These are phyloP conservation scores for Coilia nasus DNA, from an alignment of 2,797 vertebrate species.

Conservation along the genomic window DNA sequence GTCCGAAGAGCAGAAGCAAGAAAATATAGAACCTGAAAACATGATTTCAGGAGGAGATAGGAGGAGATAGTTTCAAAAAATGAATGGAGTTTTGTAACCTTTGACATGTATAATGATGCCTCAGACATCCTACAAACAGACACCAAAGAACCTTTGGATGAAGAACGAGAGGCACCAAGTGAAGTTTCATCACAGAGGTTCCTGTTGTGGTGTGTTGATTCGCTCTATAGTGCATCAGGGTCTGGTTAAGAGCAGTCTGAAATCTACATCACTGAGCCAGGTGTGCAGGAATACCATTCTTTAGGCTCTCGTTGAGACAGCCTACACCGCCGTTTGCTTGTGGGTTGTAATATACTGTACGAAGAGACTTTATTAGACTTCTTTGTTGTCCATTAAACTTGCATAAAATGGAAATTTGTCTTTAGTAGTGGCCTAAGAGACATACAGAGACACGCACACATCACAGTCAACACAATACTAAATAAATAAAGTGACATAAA, in stretches of 20 bases:
- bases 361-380: too few species aligned
- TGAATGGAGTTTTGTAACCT: not conserved
- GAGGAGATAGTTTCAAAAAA: not conserved
- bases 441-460: too few species aligned
- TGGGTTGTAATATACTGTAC: conserved; percentile 13
- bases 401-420: too few species aligned
- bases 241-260: conserved; percentile 6
- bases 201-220: conserved; percentile 15
- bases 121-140: too few species aligned
- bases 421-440: too few species aligned
- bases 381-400: too few species aligned
- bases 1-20: not conserved
- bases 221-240: conserved; percentile 28
- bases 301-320: conserved; percentile 3
- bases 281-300: conserved; percentile 18
- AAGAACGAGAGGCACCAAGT: too few species aligned
- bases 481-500: too few species aligned
- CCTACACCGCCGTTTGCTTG: conserved; percentile 1
- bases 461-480: too few species aligned
- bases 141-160: too few species aligned
- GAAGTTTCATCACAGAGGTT: too few species aligned
- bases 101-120: too few species aligned
- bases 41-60: not conserved
- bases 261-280: not conserved
- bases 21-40: not conserved